Base-by-base conservation (phyloP, 2,113 vertebrate genomes). In the Pituophis catenifer region DNA sequence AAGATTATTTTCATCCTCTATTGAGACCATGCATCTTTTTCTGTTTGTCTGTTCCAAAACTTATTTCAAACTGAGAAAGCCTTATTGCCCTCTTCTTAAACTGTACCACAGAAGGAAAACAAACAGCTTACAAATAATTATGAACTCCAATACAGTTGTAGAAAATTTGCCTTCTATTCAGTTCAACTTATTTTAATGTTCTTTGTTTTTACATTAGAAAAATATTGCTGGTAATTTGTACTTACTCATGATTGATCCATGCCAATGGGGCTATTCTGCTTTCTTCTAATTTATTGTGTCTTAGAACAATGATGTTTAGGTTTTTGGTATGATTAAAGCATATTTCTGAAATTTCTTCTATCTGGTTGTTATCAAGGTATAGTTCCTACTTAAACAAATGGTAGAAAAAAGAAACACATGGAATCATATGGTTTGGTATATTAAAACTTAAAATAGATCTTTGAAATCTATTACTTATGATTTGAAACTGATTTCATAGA, bases 221-320 rank as follows among this genome's bases (percentile, higher is more conserved):
- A 90, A 89, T 0, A 10, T 52, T 87, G 91, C 0, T 81, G 58
- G 38, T 70, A 90, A 7, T 11, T 89, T 0, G 0, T 96, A 98
- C 98, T 95, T 96, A 99, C 99, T 98, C 98, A 96, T 99, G 99
- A 94, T 99, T 98, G 96, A 99, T 98, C 99, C 99, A 99, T 81
- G 99, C 98, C 95, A 99, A 92, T 17, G 99, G 98, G 75, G 98
- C 98, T 92, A 99, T 99, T 93, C 98, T 98, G 8, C 97, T 97
- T 96, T 99, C 99, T 90, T 99, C 99, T 94, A 99, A 96, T 95
- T 98, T 98, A 97, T 99, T 99, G 81, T 99, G 97, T 92, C 98
- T 97, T 91, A 99, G 96, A 93, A 98, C 98, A 93, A 99, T 96
- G 33, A 99, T 95, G 15, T 98, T 99, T 91, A 99, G 98, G 94